Conservation (phyloP, 1,140 invertebrate genomes). For the Adelges cooleyi region DNA sequence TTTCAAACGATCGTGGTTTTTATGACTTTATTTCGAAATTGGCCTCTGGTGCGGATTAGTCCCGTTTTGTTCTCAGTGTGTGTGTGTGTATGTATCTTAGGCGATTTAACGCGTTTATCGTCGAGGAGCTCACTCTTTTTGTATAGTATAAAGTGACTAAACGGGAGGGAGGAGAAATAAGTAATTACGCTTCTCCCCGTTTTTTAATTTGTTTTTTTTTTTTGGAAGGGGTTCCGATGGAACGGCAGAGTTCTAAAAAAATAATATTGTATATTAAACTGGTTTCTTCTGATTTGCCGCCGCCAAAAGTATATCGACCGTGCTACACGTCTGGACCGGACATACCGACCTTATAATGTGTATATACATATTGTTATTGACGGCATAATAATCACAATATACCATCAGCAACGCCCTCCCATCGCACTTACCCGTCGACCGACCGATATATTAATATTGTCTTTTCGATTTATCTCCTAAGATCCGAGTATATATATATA, state of each 20-base stretch:
- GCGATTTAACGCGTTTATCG: conserved; percentile 25
- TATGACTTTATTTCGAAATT: conserved; percentile 29
- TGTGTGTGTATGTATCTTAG: conserved; percentile 1
- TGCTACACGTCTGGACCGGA: no score
- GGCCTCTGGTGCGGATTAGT: conserved; percentile 27
- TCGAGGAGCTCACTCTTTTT: conserved; percentile 15
- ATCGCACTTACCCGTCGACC: no score
- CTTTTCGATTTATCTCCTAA: no score
- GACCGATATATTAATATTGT: no score
- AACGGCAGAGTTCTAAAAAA: conserved; percentile 17
- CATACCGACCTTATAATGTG: background rate
- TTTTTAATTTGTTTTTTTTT: background rate
- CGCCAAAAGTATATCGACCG: background rate
- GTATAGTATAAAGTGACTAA: background rate
- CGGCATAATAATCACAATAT: conserved; percentile 25
- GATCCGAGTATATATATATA: no score
- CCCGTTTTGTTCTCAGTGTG: conserved; percentile 1
- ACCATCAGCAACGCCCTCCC: no score
- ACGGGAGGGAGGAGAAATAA: conserved; percentile 8
- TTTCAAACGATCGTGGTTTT: conserved; percentile 4
- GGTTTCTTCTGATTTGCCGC: background rate
- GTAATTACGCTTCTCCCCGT: conserved; percentile 21
- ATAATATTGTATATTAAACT: no score
- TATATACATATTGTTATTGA: background rate
- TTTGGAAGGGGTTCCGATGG: background rate